Percentiles rank a stretch among this genome's conserved stretches.
Conservation (phyloP, 2,113 vertebrate genomes). For the Lucifuga dentata region DNA sequence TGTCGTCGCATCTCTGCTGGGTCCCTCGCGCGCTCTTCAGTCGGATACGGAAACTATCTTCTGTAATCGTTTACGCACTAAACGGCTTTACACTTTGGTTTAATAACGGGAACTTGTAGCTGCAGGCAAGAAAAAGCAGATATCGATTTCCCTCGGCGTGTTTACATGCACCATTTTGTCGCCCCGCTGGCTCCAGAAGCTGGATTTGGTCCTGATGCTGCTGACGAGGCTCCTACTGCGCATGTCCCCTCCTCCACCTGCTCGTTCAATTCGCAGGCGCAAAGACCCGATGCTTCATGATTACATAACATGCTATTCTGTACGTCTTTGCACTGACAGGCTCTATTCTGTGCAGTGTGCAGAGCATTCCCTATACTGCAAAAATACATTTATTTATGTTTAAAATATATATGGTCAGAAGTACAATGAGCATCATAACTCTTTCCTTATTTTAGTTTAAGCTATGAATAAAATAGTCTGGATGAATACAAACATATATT, state of each 20-base stretch:
- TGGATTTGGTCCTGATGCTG: constrained; percentile 80
- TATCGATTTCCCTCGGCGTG: constrained; percentile 12
- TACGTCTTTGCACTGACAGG: background rate
- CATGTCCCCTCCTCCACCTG: constrained; percentile 72
- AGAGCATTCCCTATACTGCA: background rate
- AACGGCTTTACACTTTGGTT: background rate
- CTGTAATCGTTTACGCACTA: background rate
- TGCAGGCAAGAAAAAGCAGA: background rate
- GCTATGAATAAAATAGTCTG: too few relatives aligned
- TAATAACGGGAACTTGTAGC: too few relatives aligned
- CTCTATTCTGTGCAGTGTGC: background rate
- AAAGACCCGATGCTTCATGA: constrained; percentile 9
- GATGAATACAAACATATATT: background rate
- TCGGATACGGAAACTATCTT: background rate
- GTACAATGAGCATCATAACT: too few relatives aligned
- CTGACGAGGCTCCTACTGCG: constrained; percentile 64
- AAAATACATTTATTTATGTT: too few relatives aligned
- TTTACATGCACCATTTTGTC: constrained; percentile 68
- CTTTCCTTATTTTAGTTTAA: too few relatives aligned
- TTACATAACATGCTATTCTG: constrained; percentile 61
- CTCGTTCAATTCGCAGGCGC: constrained; percentile 50
- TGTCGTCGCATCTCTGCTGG: constrained; percentile 26
- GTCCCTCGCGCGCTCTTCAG: background rate
- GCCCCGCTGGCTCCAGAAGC: constrained; percentile 26
- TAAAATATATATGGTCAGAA: too few relatives aligned